These are phyloP conservation scores for Nothoprocta perdicaria DNA, from an alignment of 2,113 vertebrate genomes.

Conservation along the genomic window DNA sequence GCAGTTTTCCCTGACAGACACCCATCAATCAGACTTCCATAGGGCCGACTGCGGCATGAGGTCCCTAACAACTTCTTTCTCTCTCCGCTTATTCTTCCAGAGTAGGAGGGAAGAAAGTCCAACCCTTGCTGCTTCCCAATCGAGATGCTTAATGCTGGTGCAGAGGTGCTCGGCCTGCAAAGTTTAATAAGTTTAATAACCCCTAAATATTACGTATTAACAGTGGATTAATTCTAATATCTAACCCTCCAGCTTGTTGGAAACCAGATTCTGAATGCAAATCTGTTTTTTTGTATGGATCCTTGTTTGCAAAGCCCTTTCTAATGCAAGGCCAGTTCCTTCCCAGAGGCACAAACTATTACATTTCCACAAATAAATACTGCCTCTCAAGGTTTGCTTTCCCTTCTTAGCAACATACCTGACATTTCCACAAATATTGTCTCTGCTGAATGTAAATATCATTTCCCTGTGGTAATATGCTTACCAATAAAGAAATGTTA, in stretches of 20 bases:
- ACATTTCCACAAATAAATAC: neutral
- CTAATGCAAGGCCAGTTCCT: neutral
- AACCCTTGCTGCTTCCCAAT: neutral
- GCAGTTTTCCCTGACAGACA: neutral
- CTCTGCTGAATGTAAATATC: slow-evolving; percentile 30
- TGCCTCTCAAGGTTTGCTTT: neutral
- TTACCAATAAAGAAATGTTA: slow-evolving; percentile 66
- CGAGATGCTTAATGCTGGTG: neutral
- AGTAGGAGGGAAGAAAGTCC: neutral
- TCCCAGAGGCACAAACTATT: neutral
- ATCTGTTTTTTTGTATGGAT: neutral
- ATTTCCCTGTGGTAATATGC: slow-evolving; percentile 56
- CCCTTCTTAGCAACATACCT: neutral
- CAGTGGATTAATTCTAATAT: neutral
- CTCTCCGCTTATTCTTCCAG: neutral
- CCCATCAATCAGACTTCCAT: neutral
- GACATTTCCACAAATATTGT: slow-evolving; percentile 48
- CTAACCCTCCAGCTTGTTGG: neutral
- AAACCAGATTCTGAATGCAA: neutral
- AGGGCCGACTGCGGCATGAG: neutral
- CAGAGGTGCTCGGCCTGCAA: neutral
- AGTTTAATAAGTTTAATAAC: neutral
- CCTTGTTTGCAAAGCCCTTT: neutral
- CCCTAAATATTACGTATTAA: neutral
- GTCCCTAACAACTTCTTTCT: neutral